Conservation (phyloP, 2,113 vertebrate species). For the Erythrolamprus reginae region DNA sequence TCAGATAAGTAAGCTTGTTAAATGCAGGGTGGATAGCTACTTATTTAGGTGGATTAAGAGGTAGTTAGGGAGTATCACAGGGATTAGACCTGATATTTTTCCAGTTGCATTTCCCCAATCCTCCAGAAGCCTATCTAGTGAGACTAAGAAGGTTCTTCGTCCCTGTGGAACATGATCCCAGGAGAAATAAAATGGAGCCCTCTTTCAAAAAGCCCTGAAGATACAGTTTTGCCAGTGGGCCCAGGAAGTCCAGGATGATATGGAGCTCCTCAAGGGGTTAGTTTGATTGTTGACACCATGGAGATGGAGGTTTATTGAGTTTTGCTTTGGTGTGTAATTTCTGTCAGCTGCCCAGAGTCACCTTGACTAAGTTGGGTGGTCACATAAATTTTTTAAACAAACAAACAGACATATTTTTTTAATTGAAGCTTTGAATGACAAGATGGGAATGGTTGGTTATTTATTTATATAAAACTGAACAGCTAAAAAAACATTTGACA, state of each 20-base stretch:
- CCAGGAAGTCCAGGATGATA: background rate
- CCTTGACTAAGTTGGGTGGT: background rate
- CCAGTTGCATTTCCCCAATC: background rate
- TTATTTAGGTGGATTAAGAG: background rate
- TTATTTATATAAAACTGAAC: no score
- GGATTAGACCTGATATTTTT: background rate
- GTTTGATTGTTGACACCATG: background rate
- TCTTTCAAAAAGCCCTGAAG: background rate
- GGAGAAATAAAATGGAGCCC: background rate
- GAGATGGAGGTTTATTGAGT: background rate
- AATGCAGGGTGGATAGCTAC: background rate
- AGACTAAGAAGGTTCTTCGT: background rate
- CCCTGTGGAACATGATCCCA: background rate
- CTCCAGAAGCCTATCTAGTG: background rate
- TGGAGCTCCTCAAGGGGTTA: background rate
- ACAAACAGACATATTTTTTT: background rate
- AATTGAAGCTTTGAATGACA: background rate
- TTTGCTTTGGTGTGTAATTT: background rate
- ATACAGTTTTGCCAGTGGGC: background rate
- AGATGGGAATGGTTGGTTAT: no score
- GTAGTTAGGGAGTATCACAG: background rate
- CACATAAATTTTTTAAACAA: background rate
- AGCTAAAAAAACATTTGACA: no score
- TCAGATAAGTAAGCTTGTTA: background rate
- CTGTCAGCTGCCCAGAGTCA: background rate